Evolutionary conservation across 2,797 vertebrate genomes (phyloP).

Genomic region (Gymnoscopelus microlampas): DNA sequence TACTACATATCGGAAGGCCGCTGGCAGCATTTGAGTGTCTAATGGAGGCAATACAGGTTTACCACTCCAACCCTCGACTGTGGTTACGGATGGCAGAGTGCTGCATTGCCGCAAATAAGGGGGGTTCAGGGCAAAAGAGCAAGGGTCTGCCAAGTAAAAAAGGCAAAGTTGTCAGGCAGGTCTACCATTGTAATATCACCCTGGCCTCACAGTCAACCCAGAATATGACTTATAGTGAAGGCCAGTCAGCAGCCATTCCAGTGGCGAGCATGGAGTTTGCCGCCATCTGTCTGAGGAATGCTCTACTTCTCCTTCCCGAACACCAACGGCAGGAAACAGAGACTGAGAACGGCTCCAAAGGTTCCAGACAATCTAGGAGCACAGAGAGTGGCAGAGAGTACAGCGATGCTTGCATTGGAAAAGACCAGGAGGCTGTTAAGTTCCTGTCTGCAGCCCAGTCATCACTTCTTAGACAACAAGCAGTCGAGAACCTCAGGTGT

Average conservation of each 20-base stretch:
- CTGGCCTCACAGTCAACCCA: slow-evolving; percentile 96
- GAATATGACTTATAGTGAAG: slow-evolving; percentile 95
- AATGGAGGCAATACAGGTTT: slow-evolving; percentile 96
- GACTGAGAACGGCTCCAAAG: slow-evolving; percentile 90
- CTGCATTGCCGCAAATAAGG: slow-evolving; percentile 96
- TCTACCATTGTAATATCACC: slow-evolving; percentile 97
- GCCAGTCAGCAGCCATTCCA: slow-evolving; percentile 96
- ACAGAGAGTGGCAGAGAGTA: slow-evolving; percentile 89
- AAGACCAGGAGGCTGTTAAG: slow-evolving; percentile 95
- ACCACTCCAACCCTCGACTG: slow-evolving; percentile 96
- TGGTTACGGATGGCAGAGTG: slow-evolving; percentile 97
- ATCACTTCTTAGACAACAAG: slow-evolving; percentile 93
- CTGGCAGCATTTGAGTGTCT: slow-evolving; percentile 96
- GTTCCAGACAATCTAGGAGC: slow-evolving; percentile 87
- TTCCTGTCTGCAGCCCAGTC: slow-evolving; percentile 94
- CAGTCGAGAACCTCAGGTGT: slow-evolving; percentile 97
- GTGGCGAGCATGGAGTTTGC: slow-evolving; percentile 99
- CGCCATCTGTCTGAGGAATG: slow-evolving; percentile 96
- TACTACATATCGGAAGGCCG: slow-evolving; percentile 92
- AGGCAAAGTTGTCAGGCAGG: slow-evolving; percentile 96
- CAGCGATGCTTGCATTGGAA: slow-evolving; percentile 93
- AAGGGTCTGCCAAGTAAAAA: slow-evolving; percentile 98
- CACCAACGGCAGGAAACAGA: slow-evolving; percentile 91
- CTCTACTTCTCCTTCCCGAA: slow-evolving; percentile 92
- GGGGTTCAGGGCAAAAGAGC: slow-evolving; percentile 94